Conservation (phyloP, 1,140 invertebrate species). For the Schlechtendalia chinensis region DNA sequence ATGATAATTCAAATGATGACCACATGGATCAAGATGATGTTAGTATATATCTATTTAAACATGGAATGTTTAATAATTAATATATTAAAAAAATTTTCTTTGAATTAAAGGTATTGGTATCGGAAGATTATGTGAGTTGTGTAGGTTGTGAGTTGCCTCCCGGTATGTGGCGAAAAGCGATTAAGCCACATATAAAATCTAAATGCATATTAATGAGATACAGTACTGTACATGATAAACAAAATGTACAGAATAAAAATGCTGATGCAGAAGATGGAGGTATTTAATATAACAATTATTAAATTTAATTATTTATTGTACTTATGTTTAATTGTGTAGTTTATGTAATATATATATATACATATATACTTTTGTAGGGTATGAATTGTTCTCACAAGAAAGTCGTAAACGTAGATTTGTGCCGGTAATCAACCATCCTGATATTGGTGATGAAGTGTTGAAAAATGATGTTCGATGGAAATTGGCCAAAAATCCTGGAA, state of each 20-base stretch:
- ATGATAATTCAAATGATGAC: constrained; percentile 31
- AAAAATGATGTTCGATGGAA: constrained; percentile 46
- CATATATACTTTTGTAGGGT: constrained; percentile 15
- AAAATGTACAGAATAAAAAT: constrained; percentile 16
- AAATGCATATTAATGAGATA: constrained; percentile 42
- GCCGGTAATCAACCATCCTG: constrained; percentile 39
- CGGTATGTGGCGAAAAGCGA: constrained; percentile 41
- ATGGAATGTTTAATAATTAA: neutral
- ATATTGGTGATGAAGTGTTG: constrained; percentile 43
- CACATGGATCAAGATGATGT: constrained; percentile 45
- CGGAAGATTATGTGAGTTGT: constrained; percentile 42
- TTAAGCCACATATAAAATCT: constrained; percentile 32
- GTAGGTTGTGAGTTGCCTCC: constrained; percentile 25
- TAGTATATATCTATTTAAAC: neutral
- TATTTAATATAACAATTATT: neutral
- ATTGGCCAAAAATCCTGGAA: constrained; percentile 41
- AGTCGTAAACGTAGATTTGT: constrained; percentile 43
- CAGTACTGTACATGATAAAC: constrained; percentile 26
- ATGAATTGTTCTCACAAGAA: constrained; percentile 31
- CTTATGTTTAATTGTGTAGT: neutral
- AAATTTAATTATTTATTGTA: neutral
- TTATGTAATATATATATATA: neutral
- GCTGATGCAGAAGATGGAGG: constrained; percentile 1
- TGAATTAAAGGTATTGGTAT: constrained; percentile 20
- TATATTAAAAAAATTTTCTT: no score